phyloP scores from a whole-genome alignment of 1,140 invertebrate genomes.

The Condylostylus longicornis region DNA sequence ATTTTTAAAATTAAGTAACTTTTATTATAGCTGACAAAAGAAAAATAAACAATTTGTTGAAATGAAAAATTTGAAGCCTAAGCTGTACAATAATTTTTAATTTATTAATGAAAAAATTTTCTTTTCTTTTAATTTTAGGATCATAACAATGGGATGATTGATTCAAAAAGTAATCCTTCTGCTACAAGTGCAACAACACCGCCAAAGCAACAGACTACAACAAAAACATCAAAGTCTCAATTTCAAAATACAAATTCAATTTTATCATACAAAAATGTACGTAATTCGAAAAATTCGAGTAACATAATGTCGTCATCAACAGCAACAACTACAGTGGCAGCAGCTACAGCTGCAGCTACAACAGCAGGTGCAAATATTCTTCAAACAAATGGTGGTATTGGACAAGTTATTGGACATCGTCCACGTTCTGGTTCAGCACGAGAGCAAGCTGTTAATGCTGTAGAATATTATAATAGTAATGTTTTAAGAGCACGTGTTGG shows the following conservation, averaged over 20 bases:
- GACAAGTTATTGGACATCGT: conserved; percentile 7
- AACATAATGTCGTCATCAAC: not conserved
- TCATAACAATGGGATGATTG: conserved; percentile 4
- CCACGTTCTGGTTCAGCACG: conserved; percentile 13
- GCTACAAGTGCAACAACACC: not conserved
- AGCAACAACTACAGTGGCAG: conserved; percentile 9
- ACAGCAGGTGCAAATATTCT: no score
- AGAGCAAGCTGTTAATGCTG: conserved; percentile 33
- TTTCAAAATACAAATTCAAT: no score
- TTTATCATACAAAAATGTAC: no score
- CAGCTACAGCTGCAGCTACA: conserved; percentile 25
- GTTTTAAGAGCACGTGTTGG: conserved; percentile 32
- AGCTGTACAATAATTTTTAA: no score
- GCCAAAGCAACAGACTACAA: not conserved
- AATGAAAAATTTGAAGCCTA: no score
- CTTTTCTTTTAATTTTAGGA: not conserved
- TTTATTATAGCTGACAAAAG: no score
- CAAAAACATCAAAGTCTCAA: not conserved
- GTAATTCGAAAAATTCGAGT: no score
- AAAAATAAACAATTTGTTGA: no score
- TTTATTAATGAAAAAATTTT: no score
- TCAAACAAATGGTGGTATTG: conserved; percentile 1
- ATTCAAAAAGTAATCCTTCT: not conserved
- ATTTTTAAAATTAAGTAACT: no score
- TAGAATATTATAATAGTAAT: conserved; percentile 37